Percentiles rank a stretch among this genome's conserved stretches.
Evolutionary conservation across 2,888 invertebrate species (phyloP).

Genomic region (Epiblema foenella): DNA sequence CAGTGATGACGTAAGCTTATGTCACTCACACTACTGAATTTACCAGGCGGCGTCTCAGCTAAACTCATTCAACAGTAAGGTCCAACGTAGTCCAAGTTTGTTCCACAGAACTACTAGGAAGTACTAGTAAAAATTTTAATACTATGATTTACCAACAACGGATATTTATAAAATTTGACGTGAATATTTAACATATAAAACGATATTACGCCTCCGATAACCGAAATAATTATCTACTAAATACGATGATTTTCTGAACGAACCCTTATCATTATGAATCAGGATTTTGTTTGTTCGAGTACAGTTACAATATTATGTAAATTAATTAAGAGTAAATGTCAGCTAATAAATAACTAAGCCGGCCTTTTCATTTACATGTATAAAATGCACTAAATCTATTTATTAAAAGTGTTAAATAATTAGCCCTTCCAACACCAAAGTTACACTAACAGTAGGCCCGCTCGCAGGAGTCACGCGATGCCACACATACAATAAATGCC

Average conservation of each 20-base stretch:
- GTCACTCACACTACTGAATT: too few relatives aligned
- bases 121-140: background rate
- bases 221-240: background rate
- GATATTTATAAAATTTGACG: background rate
- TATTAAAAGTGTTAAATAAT: slow-evolving; percentile 22
- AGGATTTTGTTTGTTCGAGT: slow-evolving; percentile 24
- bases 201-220: background rate
- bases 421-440: background rate
- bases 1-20: too few relatives aligned
- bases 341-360: slow-evolving; percentile 20
- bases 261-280: slow-evolving; percentile 5
- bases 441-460: background rate
- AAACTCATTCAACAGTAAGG: too few relatives aligned
- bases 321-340: background rate
- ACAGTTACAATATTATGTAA: background rate
- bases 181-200: background rate
- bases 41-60: too few relatives aligned
- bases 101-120: background rate
- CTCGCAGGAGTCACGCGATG: background rate
- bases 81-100: background rate
- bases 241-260: slow-evolving; percentile 1
- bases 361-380: slow-evolving; percentile 13
- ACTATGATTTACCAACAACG: background rate
- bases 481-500: background rate
- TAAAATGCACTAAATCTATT: slow-evolving; percentile 21